A percentile compares a stretch with the other conserved stretches of the same genome.
Conservation (phyloP, 2,888 invertebrate species). For the Trissolcus japonicus region DNA sequence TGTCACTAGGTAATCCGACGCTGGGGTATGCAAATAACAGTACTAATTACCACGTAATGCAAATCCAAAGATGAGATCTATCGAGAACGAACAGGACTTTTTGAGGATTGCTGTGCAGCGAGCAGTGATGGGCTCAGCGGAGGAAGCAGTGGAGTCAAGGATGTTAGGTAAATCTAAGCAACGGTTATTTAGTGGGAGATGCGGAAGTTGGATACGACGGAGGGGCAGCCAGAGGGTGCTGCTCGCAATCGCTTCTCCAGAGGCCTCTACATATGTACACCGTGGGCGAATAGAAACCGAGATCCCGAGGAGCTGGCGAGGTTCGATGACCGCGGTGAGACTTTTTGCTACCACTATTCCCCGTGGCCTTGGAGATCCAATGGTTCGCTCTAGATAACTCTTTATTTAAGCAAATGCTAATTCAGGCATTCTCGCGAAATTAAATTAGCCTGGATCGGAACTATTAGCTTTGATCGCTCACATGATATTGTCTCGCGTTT, state of each 20-base stretch:
- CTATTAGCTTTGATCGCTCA: too few species aligned
- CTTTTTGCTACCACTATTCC: conserved; percentile 67
- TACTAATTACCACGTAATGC: conserved; percentile 35
- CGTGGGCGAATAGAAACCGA: conserved; percentile 34
- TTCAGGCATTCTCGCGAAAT: background rate
- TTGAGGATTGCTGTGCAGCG: conserved; percentile 33
- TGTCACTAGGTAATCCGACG: conserved; percentile 25
- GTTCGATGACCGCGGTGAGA: conserved; percentile 74
- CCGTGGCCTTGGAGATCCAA: conserved; percentile 73
- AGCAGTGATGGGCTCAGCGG: conserved; percentile 40
- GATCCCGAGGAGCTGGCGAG: conserved; percentile 32
- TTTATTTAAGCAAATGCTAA: conserved; percentile 69
- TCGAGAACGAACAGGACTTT: conserved; percentile 32
- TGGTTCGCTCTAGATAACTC: conserved; percentile 75
- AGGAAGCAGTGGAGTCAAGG: conserved; percentile 51
- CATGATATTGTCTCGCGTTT: too few species aligned
- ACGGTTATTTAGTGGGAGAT: conserved; percentile 67
- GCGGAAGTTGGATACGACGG: conserved; percentile 50
- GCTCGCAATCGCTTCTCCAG: conserved; percentile 43
- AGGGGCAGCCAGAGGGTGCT: conserved; percentile 46
- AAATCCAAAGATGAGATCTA: conserved; percentile 33
- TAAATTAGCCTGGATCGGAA: too few species aligned
- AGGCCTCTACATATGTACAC: conserved; percentile 35
- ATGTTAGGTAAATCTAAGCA: conserved; percentile 65
- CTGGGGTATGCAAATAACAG: conserved; percentile 38